Conservation (phyloP, 2,888 invertebrate genomes). For the Cheilosia variabilis region DNA sequence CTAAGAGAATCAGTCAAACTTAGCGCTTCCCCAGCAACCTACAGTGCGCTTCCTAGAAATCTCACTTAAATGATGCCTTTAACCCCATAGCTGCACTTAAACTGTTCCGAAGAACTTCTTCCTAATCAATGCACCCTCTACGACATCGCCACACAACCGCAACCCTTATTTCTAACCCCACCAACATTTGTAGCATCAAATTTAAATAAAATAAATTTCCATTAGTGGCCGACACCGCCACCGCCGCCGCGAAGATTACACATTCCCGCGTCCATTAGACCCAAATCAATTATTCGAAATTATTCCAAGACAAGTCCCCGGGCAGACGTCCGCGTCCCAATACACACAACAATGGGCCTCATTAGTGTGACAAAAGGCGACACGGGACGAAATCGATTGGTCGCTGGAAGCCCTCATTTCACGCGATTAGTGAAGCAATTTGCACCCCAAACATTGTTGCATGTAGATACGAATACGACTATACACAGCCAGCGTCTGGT, state of each 20-base stretch:
- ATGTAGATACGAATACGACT: neutral
- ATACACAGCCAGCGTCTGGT: slow-evolving; percentile 21
- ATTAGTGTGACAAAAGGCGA: slow-evolving; percentile 70
- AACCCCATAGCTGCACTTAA: neutral
- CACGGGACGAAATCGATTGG: slow-evolving; percentile 53
- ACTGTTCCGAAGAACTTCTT: slow-evolving; percentile 1
- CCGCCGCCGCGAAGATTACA: slow-evolving; percentile 37
- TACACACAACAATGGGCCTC: slow-evolving; percentile 65
- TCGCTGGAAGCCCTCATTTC: slow-evolving; percentile 64
- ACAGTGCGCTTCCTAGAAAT: neutral
- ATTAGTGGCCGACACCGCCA: slow-evolving; percentile 48
- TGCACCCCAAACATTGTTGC: slow-evolving; percentile 70
- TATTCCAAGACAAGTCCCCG: slow-evolving; percentile 69
- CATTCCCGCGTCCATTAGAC: slow-evolving; percentile 65
- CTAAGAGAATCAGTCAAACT: too few relatives aligned
- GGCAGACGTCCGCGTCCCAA: slow-evolving; percentile 37
- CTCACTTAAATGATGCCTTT: neutral
- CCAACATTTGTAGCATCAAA: slow-evolving; percentile 54
- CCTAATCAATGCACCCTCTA: slow-evolving; percentile 56
- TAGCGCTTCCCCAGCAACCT: too few relatives aligned
- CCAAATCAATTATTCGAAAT: slow-evolving; percentile 73
- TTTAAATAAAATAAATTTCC: slow-evolving; percentile 75
- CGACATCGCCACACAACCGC: slow-evolving; percentile 28
- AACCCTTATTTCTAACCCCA: slow-evolving; percentile 52
- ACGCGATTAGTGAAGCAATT: slow-evolving; percentile 73